phyloP scores from a whole-genome alignment of 2,797 vertebrate genomes.

The Premnoplex brunnescens region DNA sequence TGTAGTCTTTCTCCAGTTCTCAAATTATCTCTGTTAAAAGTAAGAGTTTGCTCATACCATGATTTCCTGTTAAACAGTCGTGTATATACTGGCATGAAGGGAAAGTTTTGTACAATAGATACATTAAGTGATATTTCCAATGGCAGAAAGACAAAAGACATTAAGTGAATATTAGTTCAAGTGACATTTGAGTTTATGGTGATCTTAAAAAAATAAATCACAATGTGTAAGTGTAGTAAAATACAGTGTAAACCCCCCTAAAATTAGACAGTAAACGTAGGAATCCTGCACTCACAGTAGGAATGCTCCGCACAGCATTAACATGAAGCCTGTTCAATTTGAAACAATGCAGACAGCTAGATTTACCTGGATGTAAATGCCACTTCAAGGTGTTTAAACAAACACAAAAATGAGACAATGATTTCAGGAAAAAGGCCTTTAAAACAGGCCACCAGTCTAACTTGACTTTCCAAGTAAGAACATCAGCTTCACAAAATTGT shows the following conservation, averaged over 20 bases:
- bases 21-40: constrained; percentile 15
- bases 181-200: constrained; percentile 26
- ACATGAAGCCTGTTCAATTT: constrained; percentile 59
- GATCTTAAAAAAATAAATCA: constrained; percentile 32
- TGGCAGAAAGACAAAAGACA: constrained; percentile 52
- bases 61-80: constrained; percentile 36
- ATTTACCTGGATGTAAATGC: constrained; percentile 66
- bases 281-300: constrained; percentile 72
- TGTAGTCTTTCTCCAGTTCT: constrained; percentile 45
- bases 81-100: constrained; percentile 33
- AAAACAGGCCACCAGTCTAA: constrained; percentile 81
- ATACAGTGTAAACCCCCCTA: constrained; percentile 54
- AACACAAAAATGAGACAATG: constrained; percentile 64
- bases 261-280: constrained; percentile 58
- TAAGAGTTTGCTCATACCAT: not conserved
- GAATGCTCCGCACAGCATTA: constrained; percentile 66
- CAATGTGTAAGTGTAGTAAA: constrained; percentile 29
- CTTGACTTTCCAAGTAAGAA: constrained; percentile 81
- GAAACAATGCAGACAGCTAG: constrained; percentile 62
- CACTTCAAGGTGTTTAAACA: constrained; percentile 63
- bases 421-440: constrained; percentile 76
- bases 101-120: constrained; percentile 47
- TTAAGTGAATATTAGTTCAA: constrained; percentile 22
- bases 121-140: constrained; percentile 60
- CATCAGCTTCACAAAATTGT: constrained; percentile 80